Base-by-base conservation (phyloP, 2,888 invertebrate genomes). In the Maniola hyperantus region DNA sequence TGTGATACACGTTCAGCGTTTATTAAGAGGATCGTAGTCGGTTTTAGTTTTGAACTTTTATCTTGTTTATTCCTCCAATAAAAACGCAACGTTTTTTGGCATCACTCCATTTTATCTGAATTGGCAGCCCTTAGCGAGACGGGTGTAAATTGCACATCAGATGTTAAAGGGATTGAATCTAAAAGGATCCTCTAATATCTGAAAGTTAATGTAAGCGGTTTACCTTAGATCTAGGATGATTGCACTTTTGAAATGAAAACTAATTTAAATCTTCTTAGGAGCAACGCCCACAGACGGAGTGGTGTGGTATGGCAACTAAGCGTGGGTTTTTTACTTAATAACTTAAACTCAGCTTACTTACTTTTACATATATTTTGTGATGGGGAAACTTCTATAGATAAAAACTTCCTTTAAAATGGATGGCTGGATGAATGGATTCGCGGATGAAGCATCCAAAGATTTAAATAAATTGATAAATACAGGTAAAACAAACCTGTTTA, bases 131-230 rank as follows among this genome's bases (percentile, higher is more conserved):
- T 62, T 15, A 53, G 53, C 26, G 20, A 51, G 51, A 39, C 42
- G 53, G 53, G 51, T 62, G 62, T 42, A 42, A 53, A 62, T 62
- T 62, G 15, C 53, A 53, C 53, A 15, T 53, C 39, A 60, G 34
- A 51, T 48, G 46, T 15, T 33, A 33, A 48, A 66, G 48, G 66
- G 60, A 64, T 67, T 66, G 64, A 66, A 69, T 69, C 61, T 72
- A 71, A 73, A 73, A 66, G 72, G 72, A 72, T 73, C 70, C 66
- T 68, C 69, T 62, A 65, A 67, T 68, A 64, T 64, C 64, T 66
- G n/a, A 46, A 64, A 61, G 61, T 66, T 69, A 64, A 66, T 66
- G 61, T 69, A 64, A 60, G 64, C 66, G 66, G 66, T 66, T 69
- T 66, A 59, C 60, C 62, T 59, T 36, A 66, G 54, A 64, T 66